Base-by-base conservation (phyloP, 30 jellyfish, hydroid and myxozoan species). In the Pelagia noctiluca region DNA sequence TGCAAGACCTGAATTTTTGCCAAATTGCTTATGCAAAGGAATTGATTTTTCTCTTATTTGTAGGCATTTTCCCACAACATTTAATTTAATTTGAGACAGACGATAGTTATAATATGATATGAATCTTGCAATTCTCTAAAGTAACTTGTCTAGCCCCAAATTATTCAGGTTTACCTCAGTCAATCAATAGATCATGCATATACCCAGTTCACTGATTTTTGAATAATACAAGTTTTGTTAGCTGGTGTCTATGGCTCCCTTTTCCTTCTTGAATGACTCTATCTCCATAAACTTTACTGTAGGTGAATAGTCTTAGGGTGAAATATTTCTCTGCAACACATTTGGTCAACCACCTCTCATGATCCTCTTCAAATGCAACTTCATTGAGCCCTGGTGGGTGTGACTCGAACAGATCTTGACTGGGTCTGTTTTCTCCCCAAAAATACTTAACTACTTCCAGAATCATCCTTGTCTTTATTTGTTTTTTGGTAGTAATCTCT, bases 341-440 rank as follows among this genome's bases (percentile, higher is more conserved):
- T 33, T 66, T 66, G 4, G 79, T 66, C 24, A 66, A 33, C 72
- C 60, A 66, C 11, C 63, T 22, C 29, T 66, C 79, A 66, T 66
- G 79, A 4, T 66, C 63, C 29, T 66, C 79, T 31, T 8, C 79
- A 33, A 66, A 66, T 33, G 29, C 18, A 13, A 23, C 23, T 66
- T 66, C 79, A 33, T 71, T 71, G 21, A 71, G 28, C 36, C 84
- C 84, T 7, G 84, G 84, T 21, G 84, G 84, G 49, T n/a, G n/a
- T 71, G 84, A 34, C 34, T 36, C 22, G 11, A 29, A 66, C 66
- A 66, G 18, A 34, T 18, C 22, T 8, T 22, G 65, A 34, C 22
- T 66, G 19, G 61, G 19, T 29, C 25, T 30, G 67, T 34, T 29
- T 34, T 29, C 65, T 29, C 79, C 79, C 79, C 79, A 66, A 66